Evolutionary conservation across 1,140 invertebrate genomes (phyloP), one percentile per base, ranked within the genome.

Genomic region (Eupeodes corollae): DNA sequence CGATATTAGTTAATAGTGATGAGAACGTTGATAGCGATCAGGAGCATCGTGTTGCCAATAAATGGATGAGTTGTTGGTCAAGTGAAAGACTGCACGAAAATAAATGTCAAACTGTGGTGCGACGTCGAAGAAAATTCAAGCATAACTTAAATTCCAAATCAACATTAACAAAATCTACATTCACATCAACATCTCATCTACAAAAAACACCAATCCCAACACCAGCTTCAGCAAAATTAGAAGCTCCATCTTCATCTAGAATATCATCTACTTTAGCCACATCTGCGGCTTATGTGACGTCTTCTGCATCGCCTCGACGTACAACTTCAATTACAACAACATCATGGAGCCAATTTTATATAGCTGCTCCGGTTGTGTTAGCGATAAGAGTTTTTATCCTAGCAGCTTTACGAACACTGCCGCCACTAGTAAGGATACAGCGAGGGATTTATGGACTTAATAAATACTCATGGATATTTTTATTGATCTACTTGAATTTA

Each of bases 401-500:
- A n/a, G 13, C 35, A 14, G 13, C 35, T 16, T 5, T 11, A 37
- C 15, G 13, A 37, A 16, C 15, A 37, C 15, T 37, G 35, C 13
- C 35, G 35, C 13, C 35, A 37, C 13, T 37, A 14, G 35, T 37
- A 16, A 3, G 15, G 13, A 14, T 37, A 37, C 35, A 37, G 15
- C 35, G 35, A 16, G 13, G 35, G 13, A 37, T 42, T 18, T 21
- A 21, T 50, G 57, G 62, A 65, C 60, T 65, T 56, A 65, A 62
- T 59, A 66, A 66, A 61, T 64, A 66, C 58, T 66, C 63, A 60
- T 66, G 63, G 63, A 66, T 66, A 63, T 66, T 66, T 66, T 61
- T 66, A 63, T 52, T 66, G 56, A 66, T 66, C 56, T 66, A 66
- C 57, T 63, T 66, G 59, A 66, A 66, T 61, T 63, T 66, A 64